A percentile compares a stretch with the other conserved stretches of the same genome.
Conservation (phyloP, 64 coral and sea anemone genomes). For the Platygyra sinensis region DNA sequence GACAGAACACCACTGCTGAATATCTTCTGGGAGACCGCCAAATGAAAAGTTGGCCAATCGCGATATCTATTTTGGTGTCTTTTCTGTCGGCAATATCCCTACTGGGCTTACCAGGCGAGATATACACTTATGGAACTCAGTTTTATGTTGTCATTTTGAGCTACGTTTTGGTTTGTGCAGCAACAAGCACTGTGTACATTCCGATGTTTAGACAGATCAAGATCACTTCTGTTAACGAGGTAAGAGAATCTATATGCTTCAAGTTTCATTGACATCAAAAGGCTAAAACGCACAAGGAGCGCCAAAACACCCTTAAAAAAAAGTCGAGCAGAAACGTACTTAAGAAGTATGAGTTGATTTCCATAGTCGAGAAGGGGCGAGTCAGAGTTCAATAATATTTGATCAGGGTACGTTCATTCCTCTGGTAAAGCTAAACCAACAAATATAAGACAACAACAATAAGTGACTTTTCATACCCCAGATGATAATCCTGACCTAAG, state of each 20-base stretch:
- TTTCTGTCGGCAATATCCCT: slow-evolving; percentile 79
- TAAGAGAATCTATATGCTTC: slow-evolving; percentile 13
- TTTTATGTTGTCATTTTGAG: slow-evolving; percentile 37
- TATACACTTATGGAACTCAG: slow-evolving; percentile 75
- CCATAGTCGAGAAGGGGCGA: too few relatives aligned
- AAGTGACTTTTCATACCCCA: too few relatives aligned
- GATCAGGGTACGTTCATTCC: too few relatives aligned
- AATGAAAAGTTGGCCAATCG: slow-evolving; percentile 57
- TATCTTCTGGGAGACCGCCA: slow-evolving; percentile 67
- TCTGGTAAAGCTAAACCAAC: too few relatives aligned
- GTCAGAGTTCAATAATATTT: too few relatives aligned
- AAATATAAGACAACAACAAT: too few relatives aligned
- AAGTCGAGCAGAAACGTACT: too few relatives aligned
- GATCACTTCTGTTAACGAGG: slow-evolving; percentile 69
- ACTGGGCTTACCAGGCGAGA: slow-evolving; percentile 64
- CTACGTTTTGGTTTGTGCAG: slow-evolving; percentile 54
- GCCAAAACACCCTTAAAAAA: too few relatives aligned
- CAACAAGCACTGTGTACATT: slow-evolving; percentile 38
- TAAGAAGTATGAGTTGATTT: too few relatives aligned
- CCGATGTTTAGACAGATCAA: slow-evolving; percentile 71
- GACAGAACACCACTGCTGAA: slow-evolving; percentile 62
- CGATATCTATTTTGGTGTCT: slow-evolving; percentile 70
- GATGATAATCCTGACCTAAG: too few relatives aligned
- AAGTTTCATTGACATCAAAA: too few relatives aligned
- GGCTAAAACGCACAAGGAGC: too few relatives aligned